Conservation (phyloP, 2,888 invertebrate species). For the Dioctria linearis region DNA sequence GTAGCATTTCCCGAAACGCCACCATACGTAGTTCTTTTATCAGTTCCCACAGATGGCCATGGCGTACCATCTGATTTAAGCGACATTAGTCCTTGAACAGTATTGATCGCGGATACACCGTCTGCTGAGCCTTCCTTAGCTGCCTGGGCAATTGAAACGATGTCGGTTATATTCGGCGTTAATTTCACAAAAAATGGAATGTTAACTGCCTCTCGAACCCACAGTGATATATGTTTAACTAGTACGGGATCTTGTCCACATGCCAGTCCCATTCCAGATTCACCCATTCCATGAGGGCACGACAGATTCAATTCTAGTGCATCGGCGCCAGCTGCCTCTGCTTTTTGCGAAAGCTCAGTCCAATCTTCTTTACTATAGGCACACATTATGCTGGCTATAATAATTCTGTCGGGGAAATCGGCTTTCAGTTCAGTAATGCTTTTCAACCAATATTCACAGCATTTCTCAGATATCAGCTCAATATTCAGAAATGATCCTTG, state of each 20-base stretch:
- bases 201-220: slow-evolving; percentile 89
- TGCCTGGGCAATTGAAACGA: slow-evolving; percentile 89
- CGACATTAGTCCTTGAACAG: slow-evolving; percentile 95
- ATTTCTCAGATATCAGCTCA: slow-evolving; percentile 98
- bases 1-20: slow-evolving; percentile 96
- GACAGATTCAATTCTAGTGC: slow-evolving; percentile 96
- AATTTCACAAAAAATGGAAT: slow-evolving; percentile 98
- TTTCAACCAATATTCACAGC: slow-evolving; percentile 92
- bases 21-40: slow-evolving; percentile 92
- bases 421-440: slow-evolving; percentile 89
- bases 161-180: slow-evolving; percentile 97
- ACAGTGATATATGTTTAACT: slow-evolving; percentile 89
- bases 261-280: slow-evolving; percentile 97
- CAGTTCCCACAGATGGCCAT: slow-evolving; percentile 90
- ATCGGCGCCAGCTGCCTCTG: slow-evolving; percentile 90
- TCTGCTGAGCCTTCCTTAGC: slow-evolving; percentile 92
- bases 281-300: slow-evolving; percentile 99
- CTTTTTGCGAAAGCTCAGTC: slow-evolving; percentile 83
- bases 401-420: slow-evolving; percentile 92
- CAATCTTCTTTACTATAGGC: slow-evolving; percentile 90
- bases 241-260: slow-evolving; percentile 95
- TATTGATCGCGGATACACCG: slow-evolving; percentile 98
- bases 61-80: slow-evolving; percentile 85
- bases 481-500: slow-evolving; percentile 97
- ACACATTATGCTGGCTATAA: slow-evolving; percentile 98